Conservation (phyloP, 2,888 invertebrate species). For the Rhamphomyia laevipes region DNA sequence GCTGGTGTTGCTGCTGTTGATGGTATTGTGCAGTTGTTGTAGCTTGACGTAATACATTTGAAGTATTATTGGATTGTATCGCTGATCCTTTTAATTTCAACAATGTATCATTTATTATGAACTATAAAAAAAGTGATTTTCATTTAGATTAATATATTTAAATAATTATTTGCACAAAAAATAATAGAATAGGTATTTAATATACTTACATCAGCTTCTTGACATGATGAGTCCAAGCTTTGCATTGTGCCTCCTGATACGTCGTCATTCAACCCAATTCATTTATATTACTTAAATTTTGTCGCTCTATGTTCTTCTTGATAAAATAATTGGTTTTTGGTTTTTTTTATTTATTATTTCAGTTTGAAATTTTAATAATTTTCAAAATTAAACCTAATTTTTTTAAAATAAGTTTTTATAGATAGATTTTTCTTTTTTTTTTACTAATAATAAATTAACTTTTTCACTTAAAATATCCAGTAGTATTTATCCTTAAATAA, state of each 20-base stretch:
- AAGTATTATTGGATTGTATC: slow-evolving; percentile 8
- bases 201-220: slow-evolving; percentile 51
- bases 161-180: background rate
- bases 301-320: background rate
- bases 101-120: slow-evolving; percentile 37
- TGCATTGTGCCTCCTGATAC: slow-evolving; percentile 43
- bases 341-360: background rate
- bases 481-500: too few species aligned
- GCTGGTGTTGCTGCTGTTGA: slow-evolving; percentile 15
- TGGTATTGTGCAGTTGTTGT: slow-evolving; percentile 12
- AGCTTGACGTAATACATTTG: slow-evolving; percentile 13
- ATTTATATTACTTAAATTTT: slow-evolving; percentile 2
- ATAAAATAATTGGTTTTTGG: background rate
- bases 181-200: background rate
- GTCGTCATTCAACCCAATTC: slow-evolving; percentile 14
- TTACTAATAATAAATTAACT: background rate
- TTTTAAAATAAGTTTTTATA: background rate
- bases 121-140: slow-evolving; percentile 19
- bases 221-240: slow-evolving; percentile 53
- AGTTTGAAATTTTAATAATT: background rate
- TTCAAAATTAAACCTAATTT: background rate
- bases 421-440: background rate
- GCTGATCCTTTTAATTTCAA: slow-evolving; percentile 34
- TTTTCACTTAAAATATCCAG: too few species aligned
- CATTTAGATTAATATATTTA: background rate